phyloP scores from a whole-genome alignment of 1,140 invertebrate genomes.

The Drosophila guanche region DNA sequence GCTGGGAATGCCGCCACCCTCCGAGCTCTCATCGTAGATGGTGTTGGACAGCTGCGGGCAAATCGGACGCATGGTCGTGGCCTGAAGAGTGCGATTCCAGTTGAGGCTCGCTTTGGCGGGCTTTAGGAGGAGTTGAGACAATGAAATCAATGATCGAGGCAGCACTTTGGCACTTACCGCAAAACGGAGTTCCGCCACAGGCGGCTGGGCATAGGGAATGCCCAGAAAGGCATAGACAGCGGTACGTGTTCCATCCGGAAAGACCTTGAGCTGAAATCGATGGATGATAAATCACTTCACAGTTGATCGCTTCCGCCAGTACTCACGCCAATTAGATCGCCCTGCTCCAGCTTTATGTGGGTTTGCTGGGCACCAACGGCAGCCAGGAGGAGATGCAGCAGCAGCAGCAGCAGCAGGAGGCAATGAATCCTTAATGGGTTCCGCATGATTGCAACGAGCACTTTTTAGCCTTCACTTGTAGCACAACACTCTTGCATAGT shows the following conservation, averaged over 20 bases:
- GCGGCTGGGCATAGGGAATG: slow-evolving; percentile 88
- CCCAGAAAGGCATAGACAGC: slow-evolving; percentile 87
- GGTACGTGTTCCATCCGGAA: slow-evolving; percentile 83
- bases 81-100: slow-evolving; percentile 84
- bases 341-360: slow-evolving; percentile 73
- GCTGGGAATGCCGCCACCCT: slow-evolving; percentile 44
- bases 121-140: slow-evolving; percentile 53
- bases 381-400: slow-evolving; percentile 6
- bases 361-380: slow-evolving; percentile 56
- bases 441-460: slow-evolving; percentile 38
- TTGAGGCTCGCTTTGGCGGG: slow-evolving; percentile 84
- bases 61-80: slow-evolving; percentile 84
- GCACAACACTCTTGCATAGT: slow-evolving; percentile 57
- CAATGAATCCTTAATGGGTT: slow-evolving; percentile 34
- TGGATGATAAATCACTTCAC: background rate
- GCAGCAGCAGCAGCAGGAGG: slow-evolving; percentile 5
- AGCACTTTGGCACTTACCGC: slow-evolving; percentile 65
- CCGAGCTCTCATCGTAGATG: slow-evolving; percentile 74
- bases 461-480: slow-evolving; percentile 49
- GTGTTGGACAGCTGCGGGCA: slow-evolving; percentile 84
- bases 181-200: slow-evolving; percentile 86
- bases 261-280: slow-evolving; percentile 82
- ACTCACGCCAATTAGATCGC: slow-evolving; percentile 70
- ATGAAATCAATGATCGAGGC: too few species aligned
- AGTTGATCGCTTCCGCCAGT: background rate